Evolutionary conservation across 2,797 vertebrate species (phyloP).

Genomic region (Crax fasciolata): DNA sequence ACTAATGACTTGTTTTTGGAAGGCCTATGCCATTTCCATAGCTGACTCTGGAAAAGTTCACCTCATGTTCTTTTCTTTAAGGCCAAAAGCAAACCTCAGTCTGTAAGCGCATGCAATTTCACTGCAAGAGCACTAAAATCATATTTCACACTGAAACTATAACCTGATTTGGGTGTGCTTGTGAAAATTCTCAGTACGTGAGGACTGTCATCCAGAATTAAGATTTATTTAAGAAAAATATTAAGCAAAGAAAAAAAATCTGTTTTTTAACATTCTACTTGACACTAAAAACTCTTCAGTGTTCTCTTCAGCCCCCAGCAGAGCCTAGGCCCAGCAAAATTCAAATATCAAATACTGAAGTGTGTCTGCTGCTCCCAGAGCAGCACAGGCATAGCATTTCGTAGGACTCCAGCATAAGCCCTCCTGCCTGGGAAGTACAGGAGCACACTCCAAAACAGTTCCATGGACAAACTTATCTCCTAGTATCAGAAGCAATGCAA

Average conservation of each 20-base stretch:
- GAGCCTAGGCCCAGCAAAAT: not conserved
- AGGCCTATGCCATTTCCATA: not conserved
- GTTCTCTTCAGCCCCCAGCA: accelerated
- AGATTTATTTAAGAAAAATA: not conserved
- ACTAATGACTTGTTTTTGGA: not conserved
- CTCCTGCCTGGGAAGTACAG: not conserved
- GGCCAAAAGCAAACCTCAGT: not conserved
- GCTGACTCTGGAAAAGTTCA: not conserved
- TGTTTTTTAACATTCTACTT: not conserved
- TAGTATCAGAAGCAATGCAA: not conserved
- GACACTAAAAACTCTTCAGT: not conserved
- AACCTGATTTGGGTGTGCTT: not conserved
- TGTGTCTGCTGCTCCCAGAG: not conserved
- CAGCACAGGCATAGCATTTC: not conserved
- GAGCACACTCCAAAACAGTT: not conserved
- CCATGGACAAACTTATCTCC: not conserved
- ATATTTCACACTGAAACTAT: not conserved
- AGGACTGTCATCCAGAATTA: not conserved
- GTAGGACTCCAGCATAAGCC: accelerated
- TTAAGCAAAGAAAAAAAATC: not conserved
- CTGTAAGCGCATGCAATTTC: not conserved
- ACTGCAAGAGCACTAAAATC: not conserved
- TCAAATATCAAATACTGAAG: accelerated
- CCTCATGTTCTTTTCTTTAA: not conserved
- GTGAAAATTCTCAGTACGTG: accelerated